A percentile compares a stretch with the other conserved stretches of the same genome.
Evolutionary conservation across 2,113 vertebrate genomes (phyloP).

Genomic region (Origma solitaria): DNA sequence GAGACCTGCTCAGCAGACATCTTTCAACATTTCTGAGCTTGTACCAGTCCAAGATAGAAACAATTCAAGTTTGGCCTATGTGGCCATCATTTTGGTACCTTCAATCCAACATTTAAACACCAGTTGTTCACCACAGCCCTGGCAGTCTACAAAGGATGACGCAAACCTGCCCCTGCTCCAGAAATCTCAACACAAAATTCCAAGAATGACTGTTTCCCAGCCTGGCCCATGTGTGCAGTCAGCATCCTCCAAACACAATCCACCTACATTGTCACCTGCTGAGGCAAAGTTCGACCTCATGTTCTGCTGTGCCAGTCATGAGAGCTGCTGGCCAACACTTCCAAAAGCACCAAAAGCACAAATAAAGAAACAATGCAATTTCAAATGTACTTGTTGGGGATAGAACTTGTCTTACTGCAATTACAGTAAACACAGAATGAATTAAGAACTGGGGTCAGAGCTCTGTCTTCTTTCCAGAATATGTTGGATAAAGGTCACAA

Average conservation of each 20-base stretch:
- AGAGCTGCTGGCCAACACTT: neutral
- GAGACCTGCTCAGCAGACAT: neutral
- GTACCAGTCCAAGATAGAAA: neutral
- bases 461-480: neutral
- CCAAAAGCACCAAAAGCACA: neutral
- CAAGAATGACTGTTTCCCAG: neutral
- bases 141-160: neutral
- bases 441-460: neutral
- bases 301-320: neutral
- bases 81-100: neutral
- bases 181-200: neutral
- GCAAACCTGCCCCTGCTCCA: neutral
- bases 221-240: accelerated
- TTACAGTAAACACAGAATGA: neutral
- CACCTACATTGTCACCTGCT: neutral
- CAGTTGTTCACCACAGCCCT: neutral
- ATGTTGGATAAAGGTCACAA: neutral
- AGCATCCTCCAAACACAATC: neutral
- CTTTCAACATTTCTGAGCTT: neutral
- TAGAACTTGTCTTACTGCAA: neutral
- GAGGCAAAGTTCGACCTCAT: neutral
- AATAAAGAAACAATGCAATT: neutral
- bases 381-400: neutral
- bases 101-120: neutral
- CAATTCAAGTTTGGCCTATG: neutral